Base-by-base conservation (phyloP, 1,140 invertebrate species). In the Hydropsyche tenuis region DNA sequence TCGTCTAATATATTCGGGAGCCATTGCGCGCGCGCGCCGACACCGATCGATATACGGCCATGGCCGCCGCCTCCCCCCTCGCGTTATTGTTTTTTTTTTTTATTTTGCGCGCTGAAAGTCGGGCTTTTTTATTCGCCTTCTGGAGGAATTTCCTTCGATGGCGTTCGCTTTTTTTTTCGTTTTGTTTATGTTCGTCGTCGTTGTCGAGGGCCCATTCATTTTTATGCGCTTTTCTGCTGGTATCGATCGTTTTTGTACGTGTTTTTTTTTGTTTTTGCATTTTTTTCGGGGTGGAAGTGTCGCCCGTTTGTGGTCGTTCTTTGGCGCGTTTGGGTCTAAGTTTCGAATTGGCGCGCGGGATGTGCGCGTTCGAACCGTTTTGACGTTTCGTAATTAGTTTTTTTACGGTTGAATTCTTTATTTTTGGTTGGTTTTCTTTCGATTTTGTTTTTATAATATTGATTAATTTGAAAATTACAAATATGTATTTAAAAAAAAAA, bases 81-180 rank as follows among this genome's bases (percentile, higher is more conserved):
- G 60, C 75, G 56, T 74, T 77, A 77, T 69, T 73, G 70, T 73
- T 70, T 69, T 76, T 65, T 73, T 77, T 76, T 76, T n/a, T n/a
- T 68, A 48, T 45, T 16, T 51, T 73, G 43, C 63, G 12, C n/a
- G n/a, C n/a, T n/a, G n/a, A n/a, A n/a, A n/a, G n/a, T n/a, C n/a
- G n/a, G n/a, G n/a, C 27, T 45, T 45, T 23, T 65, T 42, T 42
- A 69, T 70, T 76, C 27, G 20, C 43, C 63, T 42, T n/a, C 20
- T 11, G 14, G 46, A 14, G 18, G 14, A n/a, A 37, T 37, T 37
- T 60, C 14, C 23, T 60, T 60, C n/a, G n/a, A n/a, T 23, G 23
- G 18, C 22, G 12, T 60, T 22, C 37, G 14, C 20, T 69, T 30
- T 69, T 69, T 45, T 27, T 70, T 70, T 70, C 25, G 45, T 70